These are phyloP conservation scores for Dendrolimus kikuchii DNA, from an alignment of 1,140 invertebrate genomes.

Conservation along the genomic window DNA sequence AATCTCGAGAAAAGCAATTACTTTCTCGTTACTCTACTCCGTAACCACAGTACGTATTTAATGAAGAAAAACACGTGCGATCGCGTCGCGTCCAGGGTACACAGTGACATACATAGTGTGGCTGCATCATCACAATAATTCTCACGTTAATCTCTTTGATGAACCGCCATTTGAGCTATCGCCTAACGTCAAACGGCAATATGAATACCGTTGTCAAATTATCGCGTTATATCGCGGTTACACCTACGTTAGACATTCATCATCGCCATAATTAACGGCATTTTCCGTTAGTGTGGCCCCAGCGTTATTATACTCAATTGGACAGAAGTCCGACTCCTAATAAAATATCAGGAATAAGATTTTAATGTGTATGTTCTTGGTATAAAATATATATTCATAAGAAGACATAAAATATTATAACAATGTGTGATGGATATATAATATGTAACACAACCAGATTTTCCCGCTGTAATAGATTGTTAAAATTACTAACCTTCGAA, in stretches of 20 bases:
- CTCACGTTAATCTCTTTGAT: constrained; percentile 8
- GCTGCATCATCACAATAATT: constrained; percentile 5
- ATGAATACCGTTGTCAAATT: constrained; percentile 8
- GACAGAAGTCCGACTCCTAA: too few species aligned
- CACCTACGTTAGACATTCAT: constrained; percentile 1
- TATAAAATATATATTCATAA: too few species aligned
- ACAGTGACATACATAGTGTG: constrained; percentile 4
- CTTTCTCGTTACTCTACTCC: constrained; percentile 13
- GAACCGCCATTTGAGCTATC: not conserved
- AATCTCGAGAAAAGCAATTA: constrained; percentile 15
- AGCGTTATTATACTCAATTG: not conserved
- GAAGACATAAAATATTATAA: too few species aligned
- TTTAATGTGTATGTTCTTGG: too few species aligned
- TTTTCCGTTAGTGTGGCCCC: not conserved
- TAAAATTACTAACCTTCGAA: constrained; percentile 43
- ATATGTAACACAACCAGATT: too few species aligned
- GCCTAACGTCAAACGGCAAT: constrained; percentile 3
- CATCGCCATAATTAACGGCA: constrained; percentile 1
- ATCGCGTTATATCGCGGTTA: constrained; percentile 3
- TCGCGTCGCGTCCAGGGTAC: not conserved
- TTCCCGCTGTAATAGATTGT: too few species aligned
- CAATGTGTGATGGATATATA: too few species aligned
- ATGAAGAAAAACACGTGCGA: not conserved
- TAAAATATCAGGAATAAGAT: too few species aligned
- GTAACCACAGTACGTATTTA: constrained; percentile 2